phyloP scores from a whole-genome alignment of 2,113 vertebrate species.

The Hydropotes inermis region DNA sequence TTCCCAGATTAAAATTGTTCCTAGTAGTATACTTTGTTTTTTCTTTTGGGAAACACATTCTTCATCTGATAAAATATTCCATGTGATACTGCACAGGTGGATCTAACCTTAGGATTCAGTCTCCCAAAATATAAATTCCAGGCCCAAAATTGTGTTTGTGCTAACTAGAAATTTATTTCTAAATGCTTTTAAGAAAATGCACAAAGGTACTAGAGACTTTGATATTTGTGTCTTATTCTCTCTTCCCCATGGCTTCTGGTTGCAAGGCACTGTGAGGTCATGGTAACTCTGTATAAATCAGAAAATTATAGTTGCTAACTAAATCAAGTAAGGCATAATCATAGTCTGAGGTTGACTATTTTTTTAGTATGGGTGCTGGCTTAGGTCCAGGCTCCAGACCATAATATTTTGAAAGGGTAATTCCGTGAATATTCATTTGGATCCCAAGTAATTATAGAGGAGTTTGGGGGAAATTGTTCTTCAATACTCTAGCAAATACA shows the following conservation, averaged over 20 bases:
- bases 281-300: background rate
- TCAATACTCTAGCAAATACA: conserved; percentile 5
- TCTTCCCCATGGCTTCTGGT: background rate
- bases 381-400: background rate
- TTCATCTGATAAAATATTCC: background rate
- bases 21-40: background rate
- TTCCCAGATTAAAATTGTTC: background rate
- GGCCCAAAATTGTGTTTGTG: background rate
- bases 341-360: background rate
- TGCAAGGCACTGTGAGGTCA: background rate
- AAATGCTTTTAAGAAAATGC: background rate
- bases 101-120: background rate
- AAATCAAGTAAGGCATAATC: background rate
- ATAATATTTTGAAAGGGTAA: background rate
- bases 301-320: conserved; percentile 35
- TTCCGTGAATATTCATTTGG: background rate
- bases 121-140: background rate
- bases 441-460: background rate
- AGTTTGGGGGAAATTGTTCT: background rate
- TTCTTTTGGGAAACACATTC: background rate
- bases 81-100: background rate
- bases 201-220: background rate
- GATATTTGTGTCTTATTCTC: background rate
- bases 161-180: conserved; percentile 35
- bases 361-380: background rate